Conservation (phyloP, 2,888 invertebrate genomes). For the Stomorhina lunata region DNA sequence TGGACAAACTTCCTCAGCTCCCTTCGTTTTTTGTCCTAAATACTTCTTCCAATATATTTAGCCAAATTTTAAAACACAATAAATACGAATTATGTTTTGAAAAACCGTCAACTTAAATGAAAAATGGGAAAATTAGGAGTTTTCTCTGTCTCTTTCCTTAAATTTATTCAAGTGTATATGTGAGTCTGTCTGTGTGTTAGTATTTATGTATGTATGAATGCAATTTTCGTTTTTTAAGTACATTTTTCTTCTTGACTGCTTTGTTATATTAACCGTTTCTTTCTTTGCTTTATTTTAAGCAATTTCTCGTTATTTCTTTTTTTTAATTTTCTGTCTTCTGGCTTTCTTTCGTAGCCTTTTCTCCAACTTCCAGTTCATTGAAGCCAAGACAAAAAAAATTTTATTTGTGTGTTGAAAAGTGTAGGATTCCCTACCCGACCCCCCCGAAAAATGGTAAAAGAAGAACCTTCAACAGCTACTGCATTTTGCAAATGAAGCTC, state of each 20-base stretch:
- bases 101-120: too few species aligned
- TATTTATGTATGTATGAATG: constrained; percentile 1
- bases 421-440: too few species aligned
- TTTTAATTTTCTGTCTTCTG: not conserved
- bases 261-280: constrained; percentile 50
- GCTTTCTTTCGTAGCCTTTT: not conserved
- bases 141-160: too few species aligned
- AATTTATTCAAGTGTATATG: too few species aligned
- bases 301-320: constrained; percentile 30
- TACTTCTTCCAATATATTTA: too few species aligned
- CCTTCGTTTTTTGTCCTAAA: too few species aligned
- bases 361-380: constrained; percentile 56
- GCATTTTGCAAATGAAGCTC: constrained; percentile 26
- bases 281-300: not conserved
- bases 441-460: too few species aligned
- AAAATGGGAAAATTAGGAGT: too few species aligned
- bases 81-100: too few species aligned
- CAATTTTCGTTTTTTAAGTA: constrained; percentile 5
- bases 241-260: constrained; percentile 45
- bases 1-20: too few species aligned
- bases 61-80: too few species aligned
- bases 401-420: not conserved
- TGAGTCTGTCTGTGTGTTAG: not conserved
- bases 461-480: too few species aligned
- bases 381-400: constrained; percentile 27